Evolutionary conservation across 37 sponge, comb jelly and placozoan species (phyloP).

Genomic region (Bolinopsis microptera): DNA sequence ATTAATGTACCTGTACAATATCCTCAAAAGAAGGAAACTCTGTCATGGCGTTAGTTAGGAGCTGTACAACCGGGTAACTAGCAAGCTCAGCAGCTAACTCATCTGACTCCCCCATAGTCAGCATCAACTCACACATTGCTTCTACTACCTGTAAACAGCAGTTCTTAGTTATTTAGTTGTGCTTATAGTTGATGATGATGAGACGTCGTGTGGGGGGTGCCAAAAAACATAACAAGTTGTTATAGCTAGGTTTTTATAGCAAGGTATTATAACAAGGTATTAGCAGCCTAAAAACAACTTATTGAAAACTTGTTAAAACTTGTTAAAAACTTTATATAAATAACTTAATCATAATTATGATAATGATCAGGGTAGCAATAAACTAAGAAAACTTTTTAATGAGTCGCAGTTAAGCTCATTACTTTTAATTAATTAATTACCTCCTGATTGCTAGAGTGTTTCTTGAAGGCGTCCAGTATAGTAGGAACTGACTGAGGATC

Average conservation of each 20-base stretch:
- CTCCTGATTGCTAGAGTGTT: conserved; percentile 23
- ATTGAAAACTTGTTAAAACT: too few relatives aligned
- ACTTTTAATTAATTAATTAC: not conserved
- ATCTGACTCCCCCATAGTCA: not conserved
- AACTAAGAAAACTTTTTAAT: too few relatives aligned
- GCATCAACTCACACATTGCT: conserved; percentile 38
- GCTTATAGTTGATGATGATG: too few relatives aligned
- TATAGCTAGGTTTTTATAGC: too few relatives aligned
- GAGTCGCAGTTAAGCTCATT: not conserved
- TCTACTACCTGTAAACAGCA: conserved; percentile 27
- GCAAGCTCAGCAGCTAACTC: conserved; percentile 9
- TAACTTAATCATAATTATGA: too few relatives aligned
- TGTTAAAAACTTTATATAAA: too few relatives aligned
- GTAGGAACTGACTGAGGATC: not conserved
- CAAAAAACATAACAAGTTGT: too few relatives aligned
- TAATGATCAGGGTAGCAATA: too few relatives aligned
- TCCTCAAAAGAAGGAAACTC: conserved; percentile 17
- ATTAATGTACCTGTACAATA: not conserved
- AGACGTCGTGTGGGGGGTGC: too few relatives aligned
- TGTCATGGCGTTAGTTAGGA: not conserved
- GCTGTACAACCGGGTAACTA: not conserved
- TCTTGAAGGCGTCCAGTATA: conserved; percentile 40
- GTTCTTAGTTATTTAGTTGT: too few relatives aligned
- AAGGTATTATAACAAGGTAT: too few relatives aligned
- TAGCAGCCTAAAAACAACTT: too few relatives aligned